phyloP scores from a whole-genome alignment of 2,888 invertebrate species.

The Xanthia icteritia region DNA sequence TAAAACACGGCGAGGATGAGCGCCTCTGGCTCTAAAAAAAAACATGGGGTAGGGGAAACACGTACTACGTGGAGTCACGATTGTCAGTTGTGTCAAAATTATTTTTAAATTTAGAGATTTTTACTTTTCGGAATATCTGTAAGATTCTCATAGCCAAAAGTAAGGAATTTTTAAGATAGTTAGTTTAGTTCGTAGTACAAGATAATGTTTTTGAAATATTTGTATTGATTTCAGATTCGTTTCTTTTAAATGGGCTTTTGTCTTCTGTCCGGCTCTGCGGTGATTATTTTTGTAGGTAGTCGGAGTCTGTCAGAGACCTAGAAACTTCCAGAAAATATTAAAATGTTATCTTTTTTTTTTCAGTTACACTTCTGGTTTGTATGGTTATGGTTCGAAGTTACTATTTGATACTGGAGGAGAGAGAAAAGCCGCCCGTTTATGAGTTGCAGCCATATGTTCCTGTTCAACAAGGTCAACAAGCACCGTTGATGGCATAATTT shows the following conservation, averaged over 20 bases:
- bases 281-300: constrained; percentile 35
- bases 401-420: constrained; percentile 82
- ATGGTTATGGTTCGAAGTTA: constrained; percentile 82
- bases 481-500: constrained; percentile 71
- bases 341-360: constrained; percentile 40
- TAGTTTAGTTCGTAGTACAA: too few relatives aligned
- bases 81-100: too few relatives aligned
- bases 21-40: too few relatives aligned
- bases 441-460: constrained; percentile 82
- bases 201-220: constrained; percentile 1
- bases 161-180: too few relatives aligned
- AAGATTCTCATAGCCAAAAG: too few relatives aligned
- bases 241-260: constrained; percentile 22
- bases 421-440: constrained; percentile 75
- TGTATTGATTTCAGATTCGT: constrained; percentile 39
- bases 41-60: too few relatives aligned
- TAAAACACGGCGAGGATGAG: too few relatives aligned
- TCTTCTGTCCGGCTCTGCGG: constrained; percentile 35
- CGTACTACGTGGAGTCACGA: too few relatives aligned
- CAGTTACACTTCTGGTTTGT: constrained; percentile 82
- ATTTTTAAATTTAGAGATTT: too few relatives aligned
- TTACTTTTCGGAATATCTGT: too few relatives aligned
- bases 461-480: constrained; percentile 66
- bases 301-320: constrained; percentile 23
- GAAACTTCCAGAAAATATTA: background rate